Conservation (phyloP, 2,113 vertebrate species). For the human region GRCh38 chr20:4410001-4410500, state of each 20-base stretch:
- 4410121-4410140: not conserved
- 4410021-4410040: not conserved
- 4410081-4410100: not conserved
- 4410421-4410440: not conserved
- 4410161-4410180: not conserved
- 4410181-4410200: not conserved
- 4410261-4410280: not conserved
- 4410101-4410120: not conserved
- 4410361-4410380: not conserved
- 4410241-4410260: not conserved
- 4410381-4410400: not conserved
- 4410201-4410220: not conserved
- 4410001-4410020: not conserved
- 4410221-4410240: not conserved
- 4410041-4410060: not conserved
- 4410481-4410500: not conserved
- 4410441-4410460: not conserved
- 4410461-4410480: not conserved
- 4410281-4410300: not conserved
- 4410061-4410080: not conserved
- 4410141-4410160: not conserved
- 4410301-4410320: too few species aligned
- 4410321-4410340: not conserved
- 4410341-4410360: not conserved
- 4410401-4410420: not conserved